Evolutionary conservation across 2,888 invertebrate species (phyloP), one percentile per base, ranked within the genome.

Genomic region (Stenodema calcarata): DNA sequence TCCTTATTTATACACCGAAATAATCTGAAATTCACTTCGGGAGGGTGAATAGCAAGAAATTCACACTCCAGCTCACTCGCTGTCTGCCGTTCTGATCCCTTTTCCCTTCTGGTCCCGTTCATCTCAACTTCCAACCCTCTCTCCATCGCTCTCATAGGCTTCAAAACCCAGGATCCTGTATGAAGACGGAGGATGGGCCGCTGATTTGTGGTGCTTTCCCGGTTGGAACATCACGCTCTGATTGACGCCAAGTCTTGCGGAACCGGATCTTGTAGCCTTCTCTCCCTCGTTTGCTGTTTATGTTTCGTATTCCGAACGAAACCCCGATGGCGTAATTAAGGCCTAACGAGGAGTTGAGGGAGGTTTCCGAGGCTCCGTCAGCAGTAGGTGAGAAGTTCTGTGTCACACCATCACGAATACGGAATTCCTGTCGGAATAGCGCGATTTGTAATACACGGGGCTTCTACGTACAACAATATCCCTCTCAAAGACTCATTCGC

Each of bases 201-300:
- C 54, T 80, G 80, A 80, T 80, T 80, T 80, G 80, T 80, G 80
- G 80, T 80, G 80, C 35, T 80, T 54, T 30, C 50, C 80, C 80
- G 54, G 50, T 80, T 54, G 80, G 80, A 80, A 80, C 80, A 80
- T 80, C 80, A 80, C 80, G 80, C 80, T 80, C 80, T 80, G 80
- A 54, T 80, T 80, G 80, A 54, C 30, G 54, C 80, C 80, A 80
- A 80, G 50, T 80, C 80, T 80, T 80, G 80, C 80, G 80, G 80
- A 80, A 80, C 80, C 47, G 54, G 80, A 80, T 80, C 80, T 54
- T 50, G 28, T 42, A 44, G 78, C 44, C 78, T 78, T 35, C 62
- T 62, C 62, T 62, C 62, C 62, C 62, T 73, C 35, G 73, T 73
- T 44, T 41, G 16, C 78, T 44, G 78, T 78, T 44, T 42, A 78